Base-by-base conservation (phyloP, 2,113 vertebrate species). In the Seriola aureovittata region DNA sequence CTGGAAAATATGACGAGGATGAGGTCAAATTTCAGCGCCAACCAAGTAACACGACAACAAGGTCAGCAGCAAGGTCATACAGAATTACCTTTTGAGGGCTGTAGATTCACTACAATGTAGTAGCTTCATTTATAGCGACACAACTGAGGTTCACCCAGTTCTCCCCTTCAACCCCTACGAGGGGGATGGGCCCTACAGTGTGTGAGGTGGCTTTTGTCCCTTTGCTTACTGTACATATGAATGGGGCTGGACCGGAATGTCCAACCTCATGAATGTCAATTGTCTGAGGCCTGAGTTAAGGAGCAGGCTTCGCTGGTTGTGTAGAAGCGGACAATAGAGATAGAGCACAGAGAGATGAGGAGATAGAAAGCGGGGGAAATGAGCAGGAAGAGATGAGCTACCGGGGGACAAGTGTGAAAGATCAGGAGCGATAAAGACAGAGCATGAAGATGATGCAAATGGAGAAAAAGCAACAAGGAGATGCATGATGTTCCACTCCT, bases 151-250 rank as follows among this genome's bases (percentile, higher is more conserved):
- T 90, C 58, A 77, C 65, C 59, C 62, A 55, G 57, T 29, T 29
- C 52, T 68, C 60, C 55, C 48, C 58, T 74, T 65, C 12, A 1
- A 59, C 36, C 50, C 54, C 23, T 34, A 3, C 44, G 38, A 9
- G 80, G 88, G 86, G 91, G 88, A 32, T 65, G 82, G 86, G 64
- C 34, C 71, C 55, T 71, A 3, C 60, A 73, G 74, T 71, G 72
- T 65, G 75, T 80, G 87, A 42, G 66, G 57, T 77, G 62, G 62
- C 87, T 88, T 93, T 94, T 94, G 88, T 93, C 86, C 75, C 81
- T 74, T 78, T 82, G 79, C 85, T 91, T 91, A 93, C 95, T 95
- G 96, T 97, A 95, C 95, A 96, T 96, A 95, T 96, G 94, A 97
- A 96, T 96, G 89, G 93, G 90, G 91, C 91, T 78, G 89, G 87